A percentile compares a stretch with the other conserved stretches of the same genome.
These are phyloP conservation scores for Ictalurus furcatus DNA, from an alignment of 2,113 vertebrate genomes.

Conservation along the genomic window DNA sequence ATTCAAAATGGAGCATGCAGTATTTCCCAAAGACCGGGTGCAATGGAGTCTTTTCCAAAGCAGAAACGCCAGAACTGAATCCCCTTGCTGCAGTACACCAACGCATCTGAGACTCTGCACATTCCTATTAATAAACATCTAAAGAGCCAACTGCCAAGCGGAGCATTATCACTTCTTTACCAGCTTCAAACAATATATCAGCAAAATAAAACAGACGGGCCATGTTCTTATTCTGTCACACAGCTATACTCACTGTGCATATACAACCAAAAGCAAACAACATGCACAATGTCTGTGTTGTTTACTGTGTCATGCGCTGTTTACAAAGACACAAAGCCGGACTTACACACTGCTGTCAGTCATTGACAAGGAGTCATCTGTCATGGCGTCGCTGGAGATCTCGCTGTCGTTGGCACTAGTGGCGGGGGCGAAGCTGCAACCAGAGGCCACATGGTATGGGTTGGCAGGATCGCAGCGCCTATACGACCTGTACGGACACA, in stretches of 20 bases:
- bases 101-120: constrained; percentile 11
- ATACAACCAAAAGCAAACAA: constrained; percentile 14
- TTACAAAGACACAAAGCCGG: background rate
- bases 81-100: constrained; percentile 11
- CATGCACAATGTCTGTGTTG: background rate
- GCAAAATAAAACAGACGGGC: constrained; percentile 8
- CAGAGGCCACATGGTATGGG: constrained; percentile 82
- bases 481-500: constrained; percentile 78
- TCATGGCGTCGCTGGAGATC: constrained; percentile 93
- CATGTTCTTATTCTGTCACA: constrained; percentile 8
- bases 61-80: background rate
- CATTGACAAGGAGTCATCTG: constrained; percentile 93
- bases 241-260: background rate
- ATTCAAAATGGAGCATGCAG: background rate
- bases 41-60: constrained; percentile 24
- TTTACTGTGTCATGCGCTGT: background rate
- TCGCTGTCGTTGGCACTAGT: constrained; percentile 97
- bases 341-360: constrained; percentile 98
- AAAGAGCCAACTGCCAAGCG: constrained; percentile 13
- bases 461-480: constrained; percentile 81
- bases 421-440: constrained; percentile 84
- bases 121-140: constrained; percentile 29
- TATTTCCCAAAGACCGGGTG: constrained; percentile 11
- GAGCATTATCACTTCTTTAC: constrained; percentile 20
- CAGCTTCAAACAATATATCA: constrained; percentile 25